Evolutionary conservation across 2,797 vertebrate species (phyloP).

Genomic region (Scomberomorus guttatus): DNA sequence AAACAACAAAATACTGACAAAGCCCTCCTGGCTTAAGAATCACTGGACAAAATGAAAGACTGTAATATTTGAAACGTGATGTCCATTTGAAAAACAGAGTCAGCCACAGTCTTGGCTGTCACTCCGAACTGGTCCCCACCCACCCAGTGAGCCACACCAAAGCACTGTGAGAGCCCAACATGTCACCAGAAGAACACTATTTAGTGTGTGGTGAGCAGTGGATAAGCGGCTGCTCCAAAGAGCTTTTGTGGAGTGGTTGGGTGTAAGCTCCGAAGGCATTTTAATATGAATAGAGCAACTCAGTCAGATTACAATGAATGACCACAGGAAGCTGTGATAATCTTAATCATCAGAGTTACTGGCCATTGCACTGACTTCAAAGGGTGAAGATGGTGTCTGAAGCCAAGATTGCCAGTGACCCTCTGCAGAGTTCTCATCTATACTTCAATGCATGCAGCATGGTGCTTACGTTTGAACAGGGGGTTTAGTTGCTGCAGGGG

Average conservation of each 20-base stretch:
- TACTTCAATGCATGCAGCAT: conserved; percentile 11
- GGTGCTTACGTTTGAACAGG: neutral
- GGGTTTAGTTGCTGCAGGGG: neutral
- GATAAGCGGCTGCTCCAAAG: conserved; percentile 52
- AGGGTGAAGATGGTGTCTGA: conserved; percentile 24
- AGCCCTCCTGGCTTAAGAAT: neutral
- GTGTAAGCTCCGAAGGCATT: conserved; percentile 53
- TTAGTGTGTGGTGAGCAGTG: conserved; percentile 45
- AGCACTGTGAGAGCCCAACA: conserved; percentile 42
- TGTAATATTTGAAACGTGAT: conserved; percentile 37
- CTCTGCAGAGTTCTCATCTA: neutral
- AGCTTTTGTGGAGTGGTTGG: conserved; percentile 54
- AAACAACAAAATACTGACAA: neutral
- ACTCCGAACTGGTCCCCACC: conserved; percentile 68
- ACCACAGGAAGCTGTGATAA: conserved; percentile 29
- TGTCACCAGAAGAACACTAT: conserved; percentile 58
- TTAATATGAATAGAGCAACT: conserved; percentile 61
- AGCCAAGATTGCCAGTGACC: conserved; percentile 8
- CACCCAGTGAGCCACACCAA: conserved; percentile 63
- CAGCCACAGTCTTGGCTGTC: conserved; percentile 51
- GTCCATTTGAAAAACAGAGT: conserved; percentile 62
- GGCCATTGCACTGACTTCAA: conserved; percentile 28
- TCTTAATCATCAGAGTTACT: conserved; percentile 7
- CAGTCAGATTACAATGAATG: conserved; percentile 37
- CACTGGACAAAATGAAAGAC: conserved; percentile 47